Conservation (phyloP, 1,140 invertebrate genomes). For the Mya arenaria region DNA sequence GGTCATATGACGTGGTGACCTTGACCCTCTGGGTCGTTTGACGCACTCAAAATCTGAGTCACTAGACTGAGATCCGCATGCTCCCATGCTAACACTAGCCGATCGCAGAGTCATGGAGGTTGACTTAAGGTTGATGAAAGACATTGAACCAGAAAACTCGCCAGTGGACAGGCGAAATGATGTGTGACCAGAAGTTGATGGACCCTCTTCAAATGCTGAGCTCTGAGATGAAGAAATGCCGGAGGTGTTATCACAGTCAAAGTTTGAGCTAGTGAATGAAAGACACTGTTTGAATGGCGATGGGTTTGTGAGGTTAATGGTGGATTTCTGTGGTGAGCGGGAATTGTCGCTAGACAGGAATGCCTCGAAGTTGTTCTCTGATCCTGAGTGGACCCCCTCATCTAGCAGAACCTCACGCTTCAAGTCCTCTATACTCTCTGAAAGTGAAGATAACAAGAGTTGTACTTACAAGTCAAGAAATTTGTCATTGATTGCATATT, state of each 20-base stretch:
- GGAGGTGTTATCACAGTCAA: slow-evolving; percentile 53
- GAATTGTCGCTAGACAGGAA: slow-evolving; percentile 48
- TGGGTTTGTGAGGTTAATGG: slow-evolving; percentile 52
- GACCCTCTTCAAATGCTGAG: slow-evolving; percentile 11
- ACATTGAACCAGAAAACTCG: slow-evolving; percentile 35
- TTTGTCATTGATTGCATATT: too few species aligned
- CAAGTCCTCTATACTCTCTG: slow-evolving; percentile 47
- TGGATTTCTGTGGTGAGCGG: slow-evolving; percentile 42
- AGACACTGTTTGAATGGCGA: slow-evolving; percentile 51
- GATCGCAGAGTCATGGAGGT: slow-evolving; percentile 56
- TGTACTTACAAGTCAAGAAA: too few species aligned
- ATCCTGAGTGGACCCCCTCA: slow-evolving; percentile 51
- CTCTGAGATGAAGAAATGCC: slow-evolving; percentile 57
- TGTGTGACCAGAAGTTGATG: slow-evolving; percentile 25
- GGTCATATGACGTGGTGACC: slow-evolving; percentile 64
- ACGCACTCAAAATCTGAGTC: slow-evolving; percentile 50
- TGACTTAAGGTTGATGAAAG: slow-evolving; percentile 43
- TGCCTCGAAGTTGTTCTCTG: slow-evolving; percentile 52
- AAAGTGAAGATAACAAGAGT: slow-evolving; percentile 35
- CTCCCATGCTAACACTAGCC: slow-evolving; percentile 26
- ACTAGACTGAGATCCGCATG: slow-evolving; percentile 42
- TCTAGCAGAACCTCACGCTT: slow-evolving; percentile 57
- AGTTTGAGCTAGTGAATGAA: slow-evolving; percentile 46
- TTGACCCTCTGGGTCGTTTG: slow-evolving; percentile 43
- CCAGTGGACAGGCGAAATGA: slow-evolving; percentile 26